Evolutionary conservation across 23 tunicate species (phyloP).

Genomic region (Oikopleura vanhoeffeni): DNA sequence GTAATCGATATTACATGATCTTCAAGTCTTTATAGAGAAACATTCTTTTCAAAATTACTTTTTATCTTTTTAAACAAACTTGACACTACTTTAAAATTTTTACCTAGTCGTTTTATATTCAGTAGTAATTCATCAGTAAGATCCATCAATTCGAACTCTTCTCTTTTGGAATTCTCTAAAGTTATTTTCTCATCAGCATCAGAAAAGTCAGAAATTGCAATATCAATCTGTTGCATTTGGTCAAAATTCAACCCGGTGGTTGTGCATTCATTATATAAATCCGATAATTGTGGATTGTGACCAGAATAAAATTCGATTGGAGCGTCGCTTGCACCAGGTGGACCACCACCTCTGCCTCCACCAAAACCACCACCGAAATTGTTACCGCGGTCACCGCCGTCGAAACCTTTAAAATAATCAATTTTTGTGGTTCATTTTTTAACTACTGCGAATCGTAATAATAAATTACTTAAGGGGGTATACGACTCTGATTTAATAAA

Average conservation of each 20-base stretch:
- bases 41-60: too few species aligned
- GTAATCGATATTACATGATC: too few species aligned
- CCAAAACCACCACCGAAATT: background rate
- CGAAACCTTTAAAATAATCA: too few species aligned
- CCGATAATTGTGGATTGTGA: background rate
- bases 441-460: too few species aligned
- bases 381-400: background rate
- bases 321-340: background rate
- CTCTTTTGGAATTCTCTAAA: background rate
- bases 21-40: too few species aligned
- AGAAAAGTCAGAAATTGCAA: background rate
- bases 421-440: too few species aligned
- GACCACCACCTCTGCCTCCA: background rate
- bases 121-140: background rate
- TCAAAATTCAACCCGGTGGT: background rate
- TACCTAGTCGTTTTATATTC: background rate
- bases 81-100: too few species aligned
- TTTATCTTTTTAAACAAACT: too few species aligned
- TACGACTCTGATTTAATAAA: too few species aligned
- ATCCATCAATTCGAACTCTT: background rate
- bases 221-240: background rate
- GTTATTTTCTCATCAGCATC: background rate
- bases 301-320: background rate
- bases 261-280: background rate
- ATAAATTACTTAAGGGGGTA: too few species aligned